phyloP scores from a whole-genome alignment of 2,888 invertebrate species.

The Phaedon cochleariae region DNA sequence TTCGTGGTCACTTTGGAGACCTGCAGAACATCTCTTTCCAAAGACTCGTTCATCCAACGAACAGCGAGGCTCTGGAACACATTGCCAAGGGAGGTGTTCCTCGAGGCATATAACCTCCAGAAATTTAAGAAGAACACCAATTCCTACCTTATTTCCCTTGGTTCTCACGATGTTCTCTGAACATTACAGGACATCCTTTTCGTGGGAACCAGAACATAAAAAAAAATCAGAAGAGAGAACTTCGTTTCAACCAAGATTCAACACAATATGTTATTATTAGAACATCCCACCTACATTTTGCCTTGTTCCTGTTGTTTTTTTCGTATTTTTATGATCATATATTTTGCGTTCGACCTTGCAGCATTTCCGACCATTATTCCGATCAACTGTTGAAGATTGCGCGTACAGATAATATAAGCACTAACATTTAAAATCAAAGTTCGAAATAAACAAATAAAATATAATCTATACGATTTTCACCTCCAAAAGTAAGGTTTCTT shows the following conservation, averaged over 20 bases:
- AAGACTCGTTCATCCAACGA: too few relatives aligned
- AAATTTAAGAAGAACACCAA: too few relatives aligned
- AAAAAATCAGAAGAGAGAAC: too few relatives aligned
- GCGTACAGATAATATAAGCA: neutral
- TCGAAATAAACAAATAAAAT: constrained; percentile 27
- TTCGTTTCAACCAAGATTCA: neutral
- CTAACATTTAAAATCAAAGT: constrained; percentile 18
- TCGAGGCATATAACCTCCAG: too few relatives aligned
- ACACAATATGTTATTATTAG: neutral
- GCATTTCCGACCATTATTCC: constrained; percentile 13
- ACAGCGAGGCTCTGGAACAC: too few relatives aligned
- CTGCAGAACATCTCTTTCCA: too few relatives aligned
- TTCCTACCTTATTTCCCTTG: too few relatives aligned
- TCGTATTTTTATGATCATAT: neutral
- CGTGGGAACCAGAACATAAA: too few relatives aligned
- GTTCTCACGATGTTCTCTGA: too few relatives aligned
- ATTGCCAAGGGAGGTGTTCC: too few relatives aligned
- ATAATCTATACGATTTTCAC: constrained; percentile 32
- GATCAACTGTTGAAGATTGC: constrained; percentile 7
- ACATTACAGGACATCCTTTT: too few relatives aligned
- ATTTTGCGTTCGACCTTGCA: constrained; percentile 8
- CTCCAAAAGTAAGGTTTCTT: constrained; percentile 40
- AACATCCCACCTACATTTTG: neutral
- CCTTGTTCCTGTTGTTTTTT: neutral
- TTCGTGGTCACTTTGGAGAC: too few relatives aligned